Percentiles rank a stretch among this genome's conserved stretches.
phyloP scores from a whole-genome alignment of 2,888 invertebrate species.

The Cenopis cana region DNA sequence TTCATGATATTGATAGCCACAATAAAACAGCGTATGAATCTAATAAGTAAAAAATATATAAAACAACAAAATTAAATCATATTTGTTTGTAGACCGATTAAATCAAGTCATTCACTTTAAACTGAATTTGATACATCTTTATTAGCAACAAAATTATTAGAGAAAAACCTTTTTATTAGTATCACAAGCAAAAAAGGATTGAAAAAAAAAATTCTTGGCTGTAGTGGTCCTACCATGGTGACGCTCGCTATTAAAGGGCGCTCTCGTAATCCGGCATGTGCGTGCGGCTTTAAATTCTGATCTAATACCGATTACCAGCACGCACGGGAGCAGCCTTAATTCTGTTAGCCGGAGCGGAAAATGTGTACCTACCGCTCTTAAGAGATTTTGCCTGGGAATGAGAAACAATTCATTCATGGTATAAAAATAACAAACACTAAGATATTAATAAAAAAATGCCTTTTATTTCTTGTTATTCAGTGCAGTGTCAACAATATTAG shows the following conservation, averaged over 20 bases:
- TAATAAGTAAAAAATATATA: too few species aligned
- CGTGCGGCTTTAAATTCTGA: slow-evolving; percentile 79
- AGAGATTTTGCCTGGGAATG: slow-evolving; percentile 25
- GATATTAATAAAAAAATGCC: too few species aligned
- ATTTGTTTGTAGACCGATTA: too few species aligned
- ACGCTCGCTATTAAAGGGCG: slow-evolving; percentile 60
- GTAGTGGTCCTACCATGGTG: slow-evolving; percentile 34
- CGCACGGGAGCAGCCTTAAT: slow-evolving; percentile 56
- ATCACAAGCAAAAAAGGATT: neutral
- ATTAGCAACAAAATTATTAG: too few species aligned
- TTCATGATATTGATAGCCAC: too few species aligned
- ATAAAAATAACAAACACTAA: neutral
- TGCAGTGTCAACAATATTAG: too few species aligned
- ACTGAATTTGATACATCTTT: too few species aligned
- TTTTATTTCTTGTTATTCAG: too few species aligned
- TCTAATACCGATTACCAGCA: slow-evolving; percentile 79
- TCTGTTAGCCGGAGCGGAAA: slow-evolving; percentile 41
- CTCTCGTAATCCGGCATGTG: slow-evolving; percentile 77
- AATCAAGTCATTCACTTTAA: too few species aligned
- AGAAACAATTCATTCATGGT: slow-evolving; percentile 1
- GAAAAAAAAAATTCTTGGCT: neutral
- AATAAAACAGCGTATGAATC: too few species aligned
- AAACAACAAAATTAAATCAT: too few species aligned
- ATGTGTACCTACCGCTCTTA: slow-evolving; percentile 25
- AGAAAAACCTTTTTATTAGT: neutral